These are phyloP conservation scores for Hyposmocoma kahamanoa DNA, from an alignment of 1,140 invertebrate genomes.

Conservation along the genomic window DNA sequence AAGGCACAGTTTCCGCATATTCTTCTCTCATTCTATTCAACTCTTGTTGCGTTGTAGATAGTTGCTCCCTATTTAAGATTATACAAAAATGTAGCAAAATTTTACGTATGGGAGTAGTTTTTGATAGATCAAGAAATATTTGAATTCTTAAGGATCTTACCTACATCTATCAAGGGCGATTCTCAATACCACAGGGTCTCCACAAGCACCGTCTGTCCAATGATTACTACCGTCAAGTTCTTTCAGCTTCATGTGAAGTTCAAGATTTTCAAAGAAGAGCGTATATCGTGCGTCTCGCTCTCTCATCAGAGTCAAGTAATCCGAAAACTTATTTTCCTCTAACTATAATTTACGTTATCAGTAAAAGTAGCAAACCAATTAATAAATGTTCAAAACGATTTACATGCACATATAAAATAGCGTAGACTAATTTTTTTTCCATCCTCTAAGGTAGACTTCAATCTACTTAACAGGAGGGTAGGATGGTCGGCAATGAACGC, in stretches of 20 bases:
- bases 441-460: too few relatives aligned
- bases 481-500: too few relatives aligned
- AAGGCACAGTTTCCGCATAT: conserved; percentile 58
- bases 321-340: conserved; percentile 49
- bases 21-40: conserved; percentile 54
- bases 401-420: too few relatives aligned
- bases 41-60: conserved; percentile 40
- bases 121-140: too few relatives aligned
- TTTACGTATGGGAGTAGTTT: too few relatives aligned
- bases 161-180: conserved; percentile 62
- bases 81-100: too few relatives aligned
- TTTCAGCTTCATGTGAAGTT: conserved; percentile 46
- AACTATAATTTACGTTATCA: conserved; percentile 24
- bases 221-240: conserved; percentile 36
- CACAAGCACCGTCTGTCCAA: conserved; percentile 21
- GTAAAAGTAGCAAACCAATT: not conserved
- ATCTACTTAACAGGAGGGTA: too few relatives aligned
- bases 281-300: conserved; percentile 62
- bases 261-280: conserved; percentile 59
- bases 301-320: conserved; percentile 48
- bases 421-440: too few relatives aligned
- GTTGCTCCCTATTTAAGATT: conserved; percentile 41
- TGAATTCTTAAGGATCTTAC: too few relatives aligned
- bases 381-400: not conserved
- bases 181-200: conserved; percentile 53